Percentiles rank a stretch among this genome's conserved stretches.
Conservation (phyloP, 2,797 vertebrate species). For the Thripadectes ignobilis region DNA sequence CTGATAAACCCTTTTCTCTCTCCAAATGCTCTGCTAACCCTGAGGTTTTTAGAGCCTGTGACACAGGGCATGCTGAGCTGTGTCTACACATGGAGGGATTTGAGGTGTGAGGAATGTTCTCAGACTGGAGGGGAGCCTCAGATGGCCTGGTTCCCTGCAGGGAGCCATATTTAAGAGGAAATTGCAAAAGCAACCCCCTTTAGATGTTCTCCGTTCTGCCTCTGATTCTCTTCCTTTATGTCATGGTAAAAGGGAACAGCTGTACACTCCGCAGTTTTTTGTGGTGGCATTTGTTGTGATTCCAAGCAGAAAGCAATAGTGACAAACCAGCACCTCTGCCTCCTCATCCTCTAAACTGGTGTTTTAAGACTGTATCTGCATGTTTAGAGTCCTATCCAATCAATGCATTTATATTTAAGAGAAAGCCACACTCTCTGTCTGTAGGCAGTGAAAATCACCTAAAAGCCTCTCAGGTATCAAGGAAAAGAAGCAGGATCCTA, state of each 20-base stretch:
- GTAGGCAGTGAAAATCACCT: not conserved
- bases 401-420: not conserved
- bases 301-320: not conserved
- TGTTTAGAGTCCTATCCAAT: not conserved
- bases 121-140: not conserved
- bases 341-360: not conserved
- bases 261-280: not conserved
- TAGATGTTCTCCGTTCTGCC: not conserved
- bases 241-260: not conserved
- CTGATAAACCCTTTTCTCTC: not conserved
- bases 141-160: not conserved
- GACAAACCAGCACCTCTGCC: not conserved
- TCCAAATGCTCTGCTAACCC: not conserved
- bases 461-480: not conserved
- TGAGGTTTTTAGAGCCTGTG: not conserved
- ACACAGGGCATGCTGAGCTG: not conserved
- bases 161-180: not conserved
- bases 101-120: not conserved
- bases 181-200: not conserved
- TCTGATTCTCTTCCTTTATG: not conserved
- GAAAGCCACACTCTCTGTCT: not conserved
- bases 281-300: accelerated
- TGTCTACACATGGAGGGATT: accelerated
- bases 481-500: not conserved
- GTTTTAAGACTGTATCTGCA: not conserved